Evolutionary conservation across 23 tunicate genomes (phyloP).

Genomic region (Ciona savignyi): DNA sequence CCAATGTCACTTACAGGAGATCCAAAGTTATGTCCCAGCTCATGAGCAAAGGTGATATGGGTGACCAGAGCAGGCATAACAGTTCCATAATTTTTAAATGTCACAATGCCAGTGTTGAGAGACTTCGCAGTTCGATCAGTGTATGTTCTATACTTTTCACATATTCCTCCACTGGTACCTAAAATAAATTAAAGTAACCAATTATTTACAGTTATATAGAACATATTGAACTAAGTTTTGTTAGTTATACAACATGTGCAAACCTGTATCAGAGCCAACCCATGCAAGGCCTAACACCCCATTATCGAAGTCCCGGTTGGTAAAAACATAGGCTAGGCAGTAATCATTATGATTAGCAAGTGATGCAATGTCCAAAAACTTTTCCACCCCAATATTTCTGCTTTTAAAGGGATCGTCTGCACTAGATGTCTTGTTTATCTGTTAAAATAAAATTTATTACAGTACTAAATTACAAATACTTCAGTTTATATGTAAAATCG

Average conservation of each 20-base stretch:
- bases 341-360: constrained; percentile 49
- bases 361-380: constrained; percentile 66
- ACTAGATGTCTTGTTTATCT: constrained; percentile 48
- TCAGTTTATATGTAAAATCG: too few species aligned
- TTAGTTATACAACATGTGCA: too few species aligned
- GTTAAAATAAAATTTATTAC: too few species aligned
- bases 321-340: constrained; percentile 90
- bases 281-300: constrained; percentile 96
- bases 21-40: constrained; percentile 93
- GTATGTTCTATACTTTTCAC: constrained; percentile 55
- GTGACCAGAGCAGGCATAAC: constrained; percentile 67
- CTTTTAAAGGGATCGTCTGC: constrained; percentile 24
- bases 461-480: too few species aligned
- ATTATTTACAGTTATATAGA: too few species aligned
- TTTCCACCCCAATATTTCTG: constrained; percentile 85
- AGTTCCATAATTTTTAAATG: constrained; percentile 79
- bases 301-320: constrained; percentile 84
- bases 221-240: too few species aligned
- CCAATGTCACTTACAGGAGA: too few species aligned
- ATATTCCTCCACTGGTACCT: constrained; percentile 91
- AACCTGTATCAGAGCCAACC: constrained; percentile 63
- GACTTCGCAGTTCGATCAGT: constrained; percentile 61
- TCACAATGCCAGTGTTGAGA: constrained; percentile 88
- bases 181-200: neutral
- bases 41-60: constrained; percentile 96